Evolutionary conservation across 2,888 invertebrate genomes (phyloP).

Genomic region (Carterocephalus palaemon): DNA sequence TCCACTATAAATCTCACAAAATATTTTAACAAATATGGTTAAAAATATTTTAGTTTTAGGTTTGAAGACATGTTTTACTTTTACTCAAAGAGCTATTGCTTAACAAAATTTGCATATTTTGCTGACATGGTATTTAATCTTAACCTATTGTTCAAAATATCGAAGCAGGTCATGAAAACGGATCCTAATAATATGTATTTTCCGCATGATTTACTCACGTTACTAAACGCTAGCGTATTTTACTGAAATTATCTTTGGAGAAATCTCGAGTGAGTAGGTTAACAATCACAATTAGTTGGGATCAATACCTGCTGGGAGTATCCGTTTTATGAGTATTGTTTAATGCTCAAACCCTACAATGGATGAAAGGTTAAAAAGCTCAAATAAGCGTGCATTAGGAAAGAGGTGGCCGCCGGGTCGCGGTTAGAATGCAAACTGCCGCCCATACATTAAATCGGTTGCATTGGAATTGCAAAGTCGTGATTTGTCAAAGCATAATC

Average conservation of each 20-base stretch:
- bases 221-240: constrained; percentile 12
- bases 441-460: constrained; percentile 79
- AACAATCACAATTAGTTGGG: constrained; percentile 44
- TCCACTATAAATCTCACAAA: too few relatives aligned
- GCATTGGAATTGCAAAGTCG: constrained; percentile 79
- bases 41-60: too few relatives aligned
- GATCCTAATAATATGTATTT: not conserved
- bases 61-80: too few relatives aligned
- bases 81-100: too few relatives aligned
- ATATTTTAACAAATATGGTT: too few relatives aligned
- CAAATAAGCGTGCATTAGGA: constrained; percentile 79
- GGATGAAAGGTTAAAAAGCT: constrained; percentile 79
- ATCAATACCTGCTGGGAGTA: constrained; percentile 62
- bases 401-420: constrained; percentile 77
- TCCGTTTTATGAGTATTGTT: constrained; percentile 70
- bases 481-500: constrained; percentile 80
- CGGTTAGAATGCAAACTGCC: constrained; percentile 78
- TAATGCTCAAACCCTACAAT: constrained; percentile 69
- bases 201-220: constrained; percentile 15
- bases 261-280: constrained; percentile 24
- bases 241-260: constrained; percentile 13
- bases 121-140: too few relatives aligned
- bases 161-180: too few relatives aligned
- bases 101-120: too few relatives aligned
- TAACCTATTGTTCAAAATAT: not conserved